Conservation (phyloP, 2,113 vertebrate species). For the Bos indicus region DNA sequence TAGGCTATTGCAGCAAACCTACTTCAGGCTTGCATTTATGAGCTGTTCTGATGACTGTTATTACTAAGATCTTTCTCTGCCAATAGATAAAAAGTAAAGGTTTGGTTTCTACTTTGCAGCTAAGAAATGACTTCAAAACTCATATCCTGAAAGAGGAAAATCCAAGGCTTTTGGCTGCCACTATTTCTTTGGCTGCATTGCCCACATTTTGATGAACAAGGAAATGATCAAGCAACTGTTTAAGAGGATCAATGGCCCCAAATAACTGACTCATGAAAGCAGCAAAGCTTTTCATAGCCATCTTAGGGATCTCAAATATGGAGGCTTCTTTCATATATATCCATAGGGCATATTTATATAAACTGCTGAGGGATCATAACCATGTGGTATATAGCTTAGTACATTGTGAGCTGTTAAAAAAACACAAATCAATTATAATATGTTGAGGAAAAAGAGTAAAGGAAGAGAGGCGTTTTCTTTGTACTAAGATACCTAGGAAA, state of each 20-base stretch:
- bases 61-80: not conserved
- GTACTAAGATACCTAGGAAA: constrained; percentile 57
- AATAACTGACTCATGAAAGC: constrained; percentile 44
- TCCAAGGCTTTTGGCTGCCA: not conserved
- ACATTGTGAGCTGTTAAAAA: not conserved
- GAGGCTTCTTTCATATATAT: not conserved
- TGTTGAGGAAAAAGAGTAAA: not conserved
- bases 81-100: not conserved
- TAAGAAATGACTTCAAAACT: not conserved
- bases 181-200: not conserved
- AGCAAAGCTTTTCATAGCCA: not conserved
- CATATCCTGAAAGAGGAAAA: not conserved
- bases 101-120: not conserved
- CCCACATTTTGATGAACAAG: not conserved
- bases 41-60: not conserved
- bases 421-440: constrained; percentile 25
- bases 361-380: not conserved
- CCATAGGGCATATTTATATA: not conserved
- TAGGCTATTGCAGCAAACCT: not conserved
- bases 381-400: not conserved
- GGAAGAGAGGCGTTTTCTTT: constrained; percentile 28
- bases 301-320: not conserved
- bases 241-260: constrained; percentile 44
- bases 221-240: constrained; percentile 49
- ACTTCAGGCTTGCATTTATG: not conserved